Conservation (phyloP, 2,113 vertebrate genomes). For the Nothoprocta perdicaria region DNA sequence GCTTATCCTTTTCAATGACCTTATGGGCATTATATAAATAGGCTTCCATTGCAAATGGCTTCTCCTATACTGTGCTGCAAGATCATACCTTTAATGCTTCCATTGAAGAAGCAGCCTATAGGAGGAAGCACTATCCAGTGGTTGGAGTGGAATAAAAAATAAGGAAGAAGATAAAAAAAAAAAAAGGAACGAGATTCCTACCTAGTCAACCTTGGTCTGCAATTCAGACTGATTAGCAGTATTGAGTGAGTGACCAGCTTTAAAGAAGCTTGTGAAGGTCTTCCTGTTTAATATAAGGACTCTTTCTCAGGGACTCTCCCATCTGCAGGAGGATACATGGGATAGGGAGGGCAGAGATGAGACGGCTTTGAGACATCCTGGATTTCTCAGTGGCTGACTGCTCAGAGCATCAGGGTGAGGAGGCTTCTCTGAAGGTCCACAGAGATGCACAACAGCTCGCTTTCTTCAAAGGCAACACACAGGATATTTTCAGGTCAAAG, state of each 20-base stretch:
- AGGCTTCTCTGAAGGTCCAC: neutral
- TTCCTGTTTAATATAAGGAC: neutral
- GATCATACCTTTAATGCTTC: accelerated
- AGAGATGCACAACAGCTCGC: neutral
- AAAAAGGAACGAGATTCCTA: no score
- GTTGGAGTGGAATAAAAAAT: neutral
- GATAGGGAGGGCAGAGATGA: neutral
- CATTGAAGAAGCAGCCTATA: neutral
- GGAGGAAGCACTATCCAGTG: neutral
- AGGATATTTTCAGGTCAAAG: neutral
- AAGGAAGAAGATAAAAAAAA: neutral
- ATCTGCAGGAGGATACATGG: accelerated
- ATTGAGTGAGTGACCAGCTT: neutral
- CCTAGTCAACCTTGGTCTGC: neutral
- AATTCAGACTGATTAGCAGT: neutral
- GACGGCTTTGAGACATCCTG: neutral
- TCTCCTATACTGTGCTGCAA: neutral
- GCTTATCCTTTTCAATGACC: neutral
- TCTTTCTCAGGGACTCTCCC: neutral
- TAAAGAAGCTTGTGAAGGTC: no score
- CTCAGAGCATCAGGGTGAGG: accelerated
- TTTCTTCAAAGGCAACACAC: neutral
- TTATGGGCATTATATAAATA: neutral
- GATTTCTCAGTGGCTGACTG: neutral
- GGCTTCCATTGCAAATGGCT: accelerated